Evolutionary conservation across 2,113 vertebrate genomes (phyloP).

Genomic region (Mesocricetus auratus): DNA sequence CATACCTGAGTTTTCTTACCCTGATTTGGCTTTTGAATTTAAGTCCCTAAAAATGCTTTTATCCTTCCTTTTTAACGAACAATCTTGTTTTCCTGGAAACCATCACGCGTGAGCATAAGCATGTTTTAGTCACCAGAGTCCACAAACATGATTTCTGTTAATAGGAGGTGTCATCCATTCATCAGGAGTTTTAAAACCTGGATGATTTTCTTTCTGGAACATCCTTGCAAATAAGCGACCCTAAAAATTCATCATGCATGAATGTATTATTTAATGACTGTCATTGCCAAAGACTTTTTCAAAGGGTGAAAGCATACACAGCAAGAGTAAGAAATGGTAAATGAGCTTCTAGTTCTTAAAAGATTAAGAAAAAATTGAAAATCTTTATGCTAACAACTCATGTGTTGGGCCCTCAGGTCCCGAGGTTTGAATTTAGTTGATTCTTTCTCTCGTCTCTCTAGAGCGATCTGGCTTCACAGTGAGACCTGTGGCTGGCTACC

Average conservation of each 20-base stretch:
- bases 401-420: not conserved
- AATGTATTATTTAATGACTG: not conserved
- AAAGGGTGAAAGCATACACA: not conserved
- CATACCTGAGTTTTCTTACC: not conserved
- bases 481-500: conserved; percentile 96
- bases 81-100: conserved; percentile 39
- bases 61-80: conserved; percentile 37
- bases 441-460: conserved; percentile 83
- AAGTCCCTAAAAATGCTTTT: conserved; percentile 33
- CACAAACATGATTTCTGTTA: not conserved
- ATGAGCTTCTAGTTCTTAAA: not conserved
- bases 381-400: not conserved
- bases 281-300: not conserved
- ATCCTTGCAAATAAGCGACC: conserved; percentile 28
- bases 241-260: not conserved
- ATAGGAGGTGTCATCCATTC: not conserved
- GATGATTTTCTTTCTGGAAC: conserved; percentile 46
- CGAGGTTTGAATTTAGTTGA: not conserved
- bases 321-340: not conserved
- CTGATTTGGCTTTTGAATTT: conserved; percentile 41
- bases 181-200: conserved; percentile 4
- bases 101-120: not conserved
- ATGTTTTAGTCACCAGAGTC: conserved; percentile 25
- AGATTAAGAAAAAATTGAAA: not conserved
- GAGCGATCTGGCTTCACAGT: conserved; percentile 97